These are phyloP conservation scores for Neria commutata DNA, from an alignment of 2,888 invertebrate genomes.

Conservation along the genomic window DNA sequence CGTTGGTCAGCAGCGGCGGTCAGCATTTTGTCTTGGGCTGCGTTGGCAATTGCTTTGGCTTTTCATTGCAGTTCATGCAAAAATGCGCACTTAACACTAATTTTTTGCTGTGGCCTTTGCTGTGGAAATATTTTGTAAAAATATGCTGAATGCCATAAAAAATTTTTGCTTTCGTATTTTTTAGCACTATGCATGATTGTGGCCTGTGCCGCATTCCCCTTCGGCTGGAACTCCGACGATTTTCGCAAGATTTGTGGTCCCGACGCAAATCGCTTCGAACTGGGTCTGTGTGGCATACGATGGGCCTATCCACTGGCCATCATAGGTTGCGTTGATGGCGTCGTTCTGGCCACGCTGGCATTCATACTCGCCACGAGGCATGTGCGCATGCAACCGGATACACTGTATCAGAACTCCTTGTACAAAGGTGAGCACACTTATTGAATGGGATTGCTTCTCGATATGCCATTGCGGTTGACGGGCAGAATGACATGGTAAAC, in stretches of 20 bases:
- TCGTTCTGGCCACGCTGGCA: conserved; percentile 75
- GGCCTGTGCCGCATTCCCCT: conserved; percentile 87
- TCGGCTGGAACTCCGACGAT: conserved; percentile 85
- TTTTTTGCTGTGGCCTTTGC: too few relatives aligned
- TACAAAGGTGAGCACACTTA: conserved; percentile 67
- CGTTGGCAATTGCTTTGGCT: too few relatives aligned
- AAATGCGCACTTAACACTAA: neutral
- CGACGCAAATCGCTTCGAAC: conserved; percentile 75
- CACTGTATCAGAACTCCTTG: conserved; percentile 73
- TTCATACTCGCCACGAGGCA: conserved; percentile 92
- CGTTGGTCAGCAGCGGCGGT: too few relatives aligned
- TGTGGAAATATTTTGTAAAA: neutral
- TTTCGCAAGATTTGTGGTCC: conserved; percentile 87
- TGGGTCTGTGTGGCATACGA: conserved; percentile 85
- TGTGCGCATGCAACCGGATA: conserved; percentile 82
- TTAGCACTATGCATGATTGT: conserved; percentile 85
- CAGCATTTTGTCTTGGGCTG: conserved; percentile 27
- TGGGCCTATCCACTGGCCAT: conserved; percentile 95
- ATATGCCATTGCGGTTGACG: too few relatives aligned
- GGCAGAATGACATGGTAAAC: too few relatives aligned
- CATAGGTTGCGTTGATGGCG: conserved; percentile 67
- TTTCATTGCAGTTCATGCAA: conserved; percentile 22
- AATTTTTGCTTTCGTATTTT: conserved; percentile 46
- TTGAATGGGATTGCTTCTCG: too few relatives aligned
- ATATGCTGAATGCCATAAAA: neutral